phyloP scores from a whole-genome alignment of 1,140 invertebrate species.

The Drosophila malerkotliana region DNA sequence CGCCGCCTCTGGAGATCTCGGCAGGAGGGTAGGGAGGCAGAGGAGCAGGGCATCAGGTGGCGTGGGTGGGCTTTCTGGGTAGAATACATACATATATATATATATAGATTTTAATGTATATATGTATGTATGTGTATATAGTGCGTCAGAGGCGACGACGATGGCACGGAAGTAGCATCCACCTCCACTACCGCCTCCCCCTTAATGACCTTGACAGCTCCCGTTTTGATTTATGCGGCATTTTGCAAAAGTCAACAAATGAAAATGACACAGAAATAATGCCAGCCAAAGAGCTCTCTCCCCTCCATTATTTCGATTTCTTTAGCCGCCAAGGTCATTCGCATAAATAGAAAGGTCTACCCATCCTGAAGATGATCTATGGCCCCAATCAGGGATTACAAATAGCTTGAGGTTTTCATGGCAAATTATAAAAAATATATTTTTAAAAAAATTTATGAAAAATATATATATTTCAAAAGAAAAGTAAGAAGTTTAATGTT shows the following conservation, averaged over 20 bases:
- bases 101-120: neutral
- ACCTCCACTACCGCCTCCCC: constrained; percentile 3
- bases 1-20: constrained; percentile 9
- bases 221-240: constrained; percentile 74
- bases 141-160: constrained; percentile 42
- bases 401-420: neutral
- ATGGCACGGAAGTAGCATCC: constrained; percentile 46
- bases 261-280: constrained; percentile 70
- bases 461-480: neutral
- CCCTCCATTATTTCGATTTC: constrained; percentile 27
- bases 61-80: neutral
- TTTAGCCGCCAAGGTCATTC: constrained; percentile 24
- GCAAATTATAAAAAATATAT: neutral
- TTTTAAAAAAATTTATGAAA: neutral
- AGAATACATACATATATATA: neutral
- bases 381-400: constrained; percentile 2
- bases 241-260: constrained; percentile 79
- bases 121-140: neutral
- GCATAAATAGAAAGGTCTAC: constrained; percentile 8
- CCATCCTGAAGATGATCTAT: neutral
- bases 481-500: neutral
- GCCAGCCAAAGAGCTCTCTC: constrained; percentile 23
- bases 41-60: constrained; percentile 20
- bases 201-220: constrained; percentile 35
- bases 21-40: neutral